Evolutionary conservation across 1,140 invertebrate genomes (phyloP).

Genomic region (Cataglyphis hispanica): DNA sequence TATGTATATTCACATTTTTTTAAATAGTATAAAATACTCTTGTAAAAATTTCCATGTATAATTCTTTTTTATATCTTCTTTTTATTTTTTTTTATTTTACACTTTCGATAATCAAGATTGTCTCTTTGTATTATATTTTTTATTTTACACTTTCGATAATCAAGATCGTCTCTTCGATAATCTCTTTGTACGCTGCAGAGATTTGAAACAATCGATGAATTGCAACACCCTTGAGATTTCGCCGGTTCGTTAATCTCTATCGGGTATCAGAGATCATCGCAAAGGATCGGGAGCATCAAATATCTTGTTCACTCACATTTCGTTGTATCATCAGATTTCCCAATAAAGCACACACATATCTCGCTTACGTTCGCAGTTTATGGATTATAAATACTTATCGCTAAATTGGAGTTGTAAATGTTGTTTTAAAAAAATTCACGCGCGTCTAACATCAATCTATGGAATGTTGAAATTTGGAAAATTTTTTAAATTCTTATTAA

Average conservation of each 20-base stretch:
- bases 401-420: no score
- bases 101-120: not conserved
- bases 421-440: no score
- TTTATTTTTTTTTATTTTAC: not conserved
- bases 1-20: not conserved
- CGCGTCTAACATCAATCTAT: not conserved
- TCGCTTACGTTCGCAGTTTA: not conserved
- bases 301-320: conserved; percentile 11
- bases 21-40: not conserved
- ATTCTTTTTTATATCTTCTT: not conserved
- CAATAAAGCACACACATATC: not conserved
- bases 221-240: conserved; percentile 19
- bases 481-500: not conserved
- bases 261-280: not conserved
- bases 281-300: conserved; percentile 2
- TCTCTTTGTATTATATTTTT: no score
- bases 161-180: no score
- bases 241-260: conserved; percentile 38
- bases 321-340: conserved; percentile 24
- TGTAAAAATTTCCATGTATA: not conserved
- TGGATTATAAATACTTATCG: not conserved
- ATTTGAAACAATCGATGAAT: conserved; percentile 14
- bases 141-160: not conserved
- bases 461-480: not conserved
- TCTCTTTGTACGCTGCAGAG: not conserved